Evolutionary conservation across 2,888 invertebrate species (phyloP), one percentile per base, ranked within the genome.

Genomic region (Nowickia ferox): DNA sequence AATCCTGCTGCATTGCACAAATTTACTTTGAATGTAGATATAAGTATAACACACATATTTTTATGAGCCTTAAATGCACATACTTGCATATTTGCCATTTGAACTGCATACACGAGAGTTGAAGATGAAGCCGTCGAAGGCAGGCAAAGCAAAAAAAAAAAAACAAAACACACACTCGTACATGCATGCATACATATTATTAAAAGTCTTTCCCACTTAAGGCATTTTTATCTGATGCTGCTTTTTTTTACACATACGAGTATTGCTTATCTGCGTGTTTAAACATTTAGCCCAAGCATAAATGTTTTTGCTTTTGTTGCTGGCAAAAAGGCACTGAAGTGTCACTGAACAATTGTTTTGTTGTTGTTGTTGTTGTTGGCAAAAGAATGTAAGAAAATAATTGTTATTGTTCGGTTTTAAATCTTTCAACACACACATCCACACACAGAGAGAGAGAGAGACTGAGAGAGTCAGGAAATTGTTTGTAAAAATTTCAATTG

Each of bases 21-120:
- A 76, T 76, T 66, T 46, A 76, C 66, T 76, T 30, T 44, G 55
- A 57, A 57, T 68, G 46, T 38, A 40, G 19, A 57, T 76, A n/a
- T 44, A 46, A 46, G 46, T 68, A 48, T 38, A 57, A 19, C 48
- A 40, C 77, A 59, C 63, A 63, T 55, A 53, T 53, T 71, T 63
- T 71, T 71, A 71, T 71, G 71, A 71, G 55, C 55, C 63, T 71
- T 71, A 71, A 79, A 63, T 71, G 30, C 30, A 30, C 30, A 63
- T 17, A 55, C 48, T 63, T 11, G 40, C 61, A 11, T 40, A 4
- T 13, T 9, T 42, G n/a, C 71, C 38, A 59, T 48, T 59, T 46
- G 19, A 38, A 48, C n/a, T 48, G n/a, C 59, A 22, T 48, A 19
- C 9, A 63, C 22, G 40, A 42, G 3, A 51, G 51, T 42, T 51